These are phyloP conservation scores for Pseudomyrmex cubaensis DNA, from an alignment of 1,140 invertebrate species.

Conservation along the genomic window DNA sequence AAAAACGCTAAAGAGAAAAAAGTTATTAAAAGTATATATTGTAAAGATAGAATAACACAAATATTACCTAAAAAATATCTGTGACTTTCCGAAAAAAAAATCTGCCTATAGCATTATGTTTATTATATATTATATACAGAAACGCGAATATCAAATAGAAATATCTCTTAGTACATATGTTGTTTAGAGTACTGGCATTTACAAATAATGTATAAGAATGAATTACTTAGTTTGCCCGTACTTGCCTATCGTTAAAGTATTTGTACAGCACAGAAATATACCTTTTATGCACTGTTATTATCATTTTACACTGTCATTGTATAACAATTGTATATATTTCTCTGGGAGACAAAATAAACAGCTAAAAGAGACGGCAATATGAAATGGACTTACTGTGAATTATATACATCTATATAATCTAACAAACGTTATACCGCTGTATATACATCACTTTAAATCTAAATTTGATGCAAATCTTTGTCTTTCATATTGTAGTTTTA, in stretches of 20 bases:
- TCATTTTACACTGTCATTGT: slow-evolving; percentile 48
- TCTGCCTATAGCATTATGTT: slow-evolving; percentile 1
- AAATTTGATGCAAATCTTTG: neutral
- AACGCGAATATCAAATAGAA: slow-evolving; percentile 31
- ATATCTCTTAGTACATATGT: slow-evolving; percentile 11
- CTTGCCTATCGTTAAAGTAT: slow-evolving; percentile 40
- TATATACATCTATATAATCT: neutral
- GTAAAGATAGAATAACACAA: neutral
- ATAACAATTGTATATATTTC: slow-evolving; percentile 54
- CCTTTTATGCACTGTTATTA: slow-evolving; percentile 48
- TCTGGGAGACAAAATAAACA: slow-evolving; percentile 47
- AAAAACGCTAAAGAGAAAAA: too few relatives aligned
- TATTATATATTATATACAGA: slow-evolving; percentile 6
- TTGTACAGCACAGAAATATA: slow-evolving; percentile 42
- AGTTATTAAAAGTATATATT: too few relatives aligned
- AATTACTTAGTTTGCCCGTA: slow-evolving; percentile 33
- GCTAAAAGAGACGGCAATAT: slow-evolving; percentile 2
- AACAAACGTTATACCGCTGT: neutral
- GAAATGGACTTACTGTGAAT: neutral
- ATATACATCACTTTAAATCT: slow-evolving; percentile 9
- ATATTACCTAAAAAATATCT: slow-evolving; percentile 32
- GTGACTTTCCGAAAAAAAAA: slow-evolving; percentile 15
- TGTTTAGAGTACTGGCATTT: slow-evolving; percentile 33
- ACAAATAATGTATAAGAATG: slow-evolving; percentile 23
- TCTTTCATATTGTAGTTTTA: neutral